Conservation (phyloP, 1,140 invertebrate genomes). For the Zaprionus davidi region DNA sequence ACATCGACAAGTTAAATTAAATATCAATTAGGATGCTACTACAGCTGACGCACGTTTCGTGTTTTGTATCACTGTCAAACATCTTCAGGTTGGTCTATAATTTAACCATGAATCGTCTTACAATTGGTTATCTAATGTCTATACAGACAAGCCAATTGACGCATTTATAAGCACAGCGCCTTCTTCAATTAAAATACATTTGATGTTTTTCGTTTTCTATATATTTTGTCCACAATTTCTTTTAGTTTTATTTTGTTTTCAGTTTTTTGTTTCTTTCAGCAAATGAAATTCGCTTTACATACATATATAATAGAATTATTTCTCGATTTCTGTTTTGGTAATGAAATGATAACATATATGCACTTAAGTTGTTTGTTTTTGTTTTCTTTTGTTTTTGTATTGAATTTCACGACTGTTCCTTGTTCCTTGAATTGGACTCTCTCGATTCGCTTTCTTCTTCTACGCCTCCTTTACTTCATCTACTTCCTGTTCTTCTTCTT, state of each 20-base stretch:
- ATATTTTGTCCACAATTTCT: conserved; percentile 67
- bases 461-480: conserved; percentile 1
- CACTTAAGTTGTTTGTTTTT: conserved; percentile 33
- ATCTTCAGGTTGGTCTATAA: no score
- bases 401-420: conserved; percentile 55
- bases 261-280: conserved; percentile 44
- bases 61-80: no score
- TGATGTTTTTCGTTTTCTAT: conserved; percentile 52
- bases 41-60: no score
- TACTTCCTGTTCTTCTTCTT: conserved; percentile 13
- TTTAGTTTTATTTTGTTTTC: conserved; percentile 36
- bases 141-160: no score
- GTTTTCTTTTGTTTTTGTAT: conserved; percentile 2
- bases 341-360: conserved; percentile 70
- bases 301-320: conserved; percentile 49
- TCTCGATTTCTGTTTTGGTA: conserved; percentile 15
- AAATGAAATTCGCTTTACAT: conserved; percentile 71
- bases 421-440: conserved; percentile 39
- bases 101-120: no score
- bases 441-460: conserved; percentile 11
- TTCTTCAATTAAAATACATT: conserved; percentile 6
- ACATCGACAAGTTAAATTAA: no score
- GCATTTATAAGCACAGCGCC: neutral
- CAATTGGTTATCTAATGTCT: no score
- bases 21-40: no score